Evolutionary conservation across 2,888 invertebrate genomes (phyloP).

Genomic region (Dilophus febrilis): DNA sequence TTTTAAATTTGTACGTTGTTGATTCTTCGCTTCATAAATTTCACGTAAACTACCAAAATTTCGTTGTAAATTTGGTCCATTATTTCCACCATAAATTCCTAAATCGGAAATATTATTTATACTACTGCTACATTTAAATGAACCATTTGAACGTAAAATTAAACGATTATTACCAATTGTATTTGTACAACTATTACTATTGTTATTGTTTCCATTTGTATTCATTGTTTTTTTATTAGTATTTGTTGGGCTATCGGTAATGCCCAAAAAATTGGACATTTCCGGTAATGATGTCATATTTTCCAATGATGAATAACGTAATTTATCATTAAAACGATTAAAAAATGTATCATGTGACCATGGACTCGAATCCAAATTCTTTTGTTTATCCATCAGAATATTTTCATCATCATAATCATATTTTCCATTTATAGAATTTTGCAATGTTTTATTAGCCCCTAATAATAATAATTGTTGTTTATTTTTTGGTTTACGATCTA

Average conservation of each 20-base stretch:
- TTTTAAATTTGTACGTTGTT: conserved; percentile 27
- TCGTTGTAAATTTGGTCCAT: conserved; percentile 29
- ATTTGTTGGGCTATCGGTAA: neutral
- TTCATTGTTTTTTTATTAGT: conserved; percentile 8
- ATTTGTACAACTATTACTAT: conserved; percentile 6
- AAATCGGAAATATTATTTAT: conserved; percentile 11
- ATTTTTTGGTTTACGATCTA: conserved; percentile 59
- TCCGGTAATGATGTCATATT: conserved; percentile 20
- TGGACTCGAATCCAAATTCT: conserved; percentile 22
- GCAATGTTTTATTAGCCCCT: neutral
- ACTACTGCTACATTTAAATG: conserved; percentile 44
- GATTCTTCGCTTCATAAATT: conserved; percentile 49
- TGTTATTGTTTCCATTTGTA: neutral
- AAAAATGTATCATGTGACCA: conserved; percentile 27
- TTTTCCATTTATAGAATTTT: conserved; percentile 13
- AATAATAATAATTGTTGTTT: conserved; percentile 27
- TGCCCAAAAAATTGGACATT: conserved; percentile 11
- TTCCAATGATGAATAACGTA: conserved; percentile 14
- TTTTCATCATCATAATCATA: conserved; percentile 17
- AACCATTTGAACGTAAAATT: conserved; percentile 48
- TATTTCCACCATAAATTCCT: conserved; percentile 12
- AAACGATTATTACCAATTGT: conserved; percentile 32
- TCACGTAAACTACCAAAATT: conserved; percentile 53
- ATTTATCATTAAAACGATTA: conserved; percentile 17
- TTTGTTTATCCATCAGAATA: no score